A percentile compares a stretch with the other conserved stretches of the same genome.
Evolutionary conservation across 2,113 vertebrate species (phyloP).

Genomic region (Calonectris borealis): DNA sequence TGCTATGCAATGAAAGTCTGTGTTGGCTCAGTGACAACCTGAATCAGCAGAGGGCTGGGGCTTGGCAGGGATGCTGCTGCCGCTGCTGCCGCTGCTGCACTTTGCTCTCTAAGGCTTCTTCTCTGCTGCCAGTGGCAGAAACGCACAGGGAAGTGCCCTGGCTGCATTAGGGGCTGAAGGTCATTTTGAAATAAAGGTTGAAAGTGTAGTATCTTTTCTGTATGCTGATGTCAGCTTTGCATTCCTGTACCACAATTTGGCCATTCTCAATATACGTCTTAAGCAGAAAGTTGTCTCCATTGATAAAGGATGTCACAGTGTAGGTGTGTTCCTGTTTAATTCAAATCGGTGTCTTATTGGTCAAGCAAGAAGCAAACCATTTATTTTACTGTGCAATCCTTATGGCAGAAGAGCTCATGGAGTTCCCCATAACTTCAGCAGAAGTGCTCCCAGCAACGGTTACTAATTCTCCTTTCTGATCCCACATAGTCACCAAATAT

Average conservation of each 20-base stretch:
- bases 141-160: fast-evolving
- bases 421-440: background rate
- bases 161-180: background rate
- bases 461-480: background rate
- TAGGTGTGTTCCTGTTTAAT: background rate
- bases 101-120: background rate
- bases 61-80: background rate
- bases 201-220: background rate
- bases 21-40: background rate
- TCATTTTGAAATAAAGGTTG: background rate
- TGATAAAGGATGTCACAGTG: background rate
- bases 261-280: background rate
- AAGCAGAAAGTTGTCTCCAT: background rate
- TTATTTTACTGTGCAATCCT: background rate
- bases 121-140: background rate
- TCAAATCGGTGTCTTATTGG: background rate
- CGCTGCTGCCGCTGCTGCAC: background rate
- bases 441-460: fast-evolving
- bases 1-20: background rate
- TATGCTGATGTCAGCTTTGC: background rate
- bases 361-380: background rate
- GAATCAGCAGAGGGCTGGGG: background rate
- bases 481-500: background rate
- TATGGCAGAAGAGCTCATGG: background rate
- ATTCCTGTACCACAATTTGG: background rate